Percentiles rank a stretch among this genome's conserved stretches.
phyloP scores from a whole-genome alignment of 2,888 invertebrate genomes.

The Epiblema foenella region DNA sequence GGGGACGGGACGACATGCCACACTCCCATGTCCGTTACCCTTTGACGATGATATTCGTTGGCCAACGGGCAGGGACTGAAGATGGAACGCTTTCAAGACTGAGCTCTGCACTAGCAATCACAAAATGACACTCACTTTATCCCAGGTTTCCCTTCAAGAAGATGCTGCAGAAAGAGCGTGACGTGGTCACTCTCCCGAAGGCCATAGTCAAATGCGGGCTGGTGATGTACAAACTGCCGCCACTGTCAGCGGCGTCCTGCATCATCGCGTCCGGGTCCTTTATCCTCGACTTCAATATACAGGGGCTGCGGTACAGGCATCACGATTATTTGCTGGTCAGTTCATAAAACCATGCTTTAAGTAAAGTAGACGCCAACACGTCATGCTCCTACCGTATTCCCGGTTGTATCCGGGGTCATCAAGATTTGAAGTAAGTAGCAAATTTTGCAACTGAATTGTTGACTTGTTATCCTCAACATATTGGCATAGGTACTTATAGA shows the following conservation, averaged over 20 bases:
- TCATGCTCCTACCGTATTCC: too few relatives aligned
- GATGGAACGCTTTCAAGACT: background rate
- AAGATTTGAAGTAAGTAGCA: too few relatives aligned
- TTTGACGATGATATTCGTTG: too few relatives aligned
- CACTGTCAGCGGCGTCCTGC: conserved; percentile 74
- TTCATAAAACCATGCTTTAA: too few relatives aligned
- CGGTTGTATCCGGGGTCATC: too few relatives aligned
- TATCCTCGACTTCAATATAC: conserved; percentile 79
- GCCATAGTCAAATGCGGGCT: conserved; percentile 80
- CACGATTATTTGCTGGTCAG: conserved; percentile 74
- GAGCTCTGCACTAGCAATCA: background rate
- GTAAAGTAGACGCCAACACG: too few relatives aligned
- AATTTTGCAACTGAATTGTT: too few relatives aligned
- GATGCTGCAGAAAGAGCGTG: conserved; percentile 66
- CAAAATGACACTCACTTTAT: background rate
- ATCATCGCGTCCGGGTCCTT: conserved; percentile 79
- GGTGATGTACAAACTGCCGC: conserved; percentile 78
- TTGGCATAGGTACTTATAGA: too few relatives aligned
- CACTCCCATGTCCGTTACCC: too few relatives aligned
- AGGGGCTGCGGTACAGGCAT: conserved; percentile 76
- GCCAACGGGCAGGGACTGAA: too few relatives aligned
- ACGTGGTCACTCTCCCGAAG: conserved; percentile 70
- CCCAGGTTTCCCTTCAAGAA: conserved; percentile 78
- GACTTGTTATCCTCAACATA: too few relatives aligned
- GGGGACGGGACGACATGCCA: too few relatives aligned